Percentiles rank a stretch among this genome's conserved stretches.
phyloP scores from a whole-genome alignment of 2,797 vertebrate species.

The Nannoperca obscura region DNA sequence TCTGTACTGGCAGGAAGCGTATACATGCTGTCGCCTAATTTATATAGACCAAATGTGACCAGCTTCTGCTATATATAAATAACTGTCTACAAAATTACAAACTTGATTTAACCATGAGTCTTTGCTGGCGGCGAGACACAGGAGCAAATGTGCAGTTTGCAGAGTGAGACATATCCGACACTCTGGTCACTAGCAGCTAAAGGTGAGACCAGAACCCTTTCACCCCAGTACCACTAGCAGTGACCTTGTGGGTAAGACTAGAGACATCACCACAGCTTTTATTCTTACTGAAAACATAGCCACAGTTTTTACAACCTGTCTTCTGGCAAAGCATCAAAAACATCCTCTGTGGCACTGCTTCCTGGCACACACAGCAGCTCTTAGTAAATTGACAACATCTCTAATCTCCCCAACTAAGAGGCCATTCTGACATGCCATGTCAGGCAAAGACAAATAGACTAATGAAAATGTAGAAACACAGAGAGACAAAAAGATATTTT shows the following conservation, averaged over 20 bases:
- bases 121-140: slow-evolving; percentile 13
- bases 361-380: slow-evolving; percentile 19
- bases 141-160: background rate
- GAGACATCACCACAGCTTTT: slow-evolving; percentile 14
- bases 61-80: slow-evolving; percentile 7
- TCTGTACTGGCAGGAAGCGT: background rate
- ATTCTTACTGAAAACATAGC: slow-evolving; percentile 31
- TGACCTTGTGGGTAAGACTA: slow-evolving; percentile 23
- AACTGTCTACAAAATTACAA: slow-evolving; percentile 4
- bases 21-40: background rate
- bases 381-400: slow-evolving; percentile 13
- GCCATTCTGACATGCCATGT: slow-evolving; percentile 28
- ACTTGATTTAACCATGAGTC: slow-evolving; percentile 20
- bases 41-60: slow-evolving; percentile 15
- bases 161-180: slow-evolving; percentile 22
- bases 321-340: slow-evolving; percentile 42
- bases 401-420: background rate
- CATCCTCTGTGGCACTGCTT: slow-evolving; percentile 11
- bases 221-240: background rate
- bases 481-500: slow-evolving; percentile 12
- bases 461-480: slow-evolving; percentile 22
- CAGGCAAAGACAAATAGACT: slow-evolving; percentile 12
- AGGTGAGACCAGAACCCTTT: background rate
- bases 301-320: slow-evolving; percentile 23
- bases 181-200: slow-evolving; percentile 2